Base-by-base conservation (phyloP, 2,888 invertebrate species). In the Clistopyga incitator region DNA sequence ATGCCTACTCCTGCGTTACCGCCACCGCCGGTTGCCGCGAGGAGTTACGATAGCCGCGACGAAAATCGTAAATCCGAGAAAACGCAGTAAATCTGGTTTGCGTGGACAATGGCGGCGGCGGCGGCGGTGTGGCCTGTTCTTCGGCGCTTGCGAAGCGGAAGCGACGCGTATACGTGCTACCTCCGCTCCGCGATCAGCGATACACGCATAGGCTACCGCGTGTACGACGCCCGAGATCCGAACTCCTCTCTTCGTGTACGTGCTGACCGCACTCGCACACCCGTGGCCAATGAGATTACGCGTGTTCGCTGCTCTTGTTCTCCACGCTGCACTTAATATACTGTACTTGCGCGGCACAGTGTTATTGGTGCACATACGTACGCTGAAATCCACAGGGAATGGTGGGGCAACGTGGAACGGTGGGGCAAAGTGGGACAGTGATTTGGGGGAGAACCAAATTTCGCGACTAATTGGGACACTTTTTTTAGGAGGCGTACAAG, bases 241-340 rank as follows among this genome's bases (percentile, higher is more conserved):
- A 86, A 86, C 85, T 87, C 86, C 86, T 84, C 86, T 70, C 78
- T 85, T 88, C 89, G 88, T 87, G 86, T 56, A 54, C 56, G 71
- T 25, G 29, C 18, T 56, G 42, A 15, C 52, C 52, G 52, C 71
- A 13, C 67, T 52, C 76, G 23, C 54, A 76, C n/a, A 76, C 70
- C 87, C 90, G 91, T 90, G 87, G 86, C 91, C 89, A 90, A 91
- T 88, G 89, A 88, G 91, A 91, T 91, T 91, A 91, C 82, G 71
- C 42, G 65, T 64, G 56, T 72, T 82, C 78, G 54, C 56, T 72
- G 67, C 78, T 79, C 79, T 71, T 74, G 61, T 82, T 82, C 61
- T 68, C 74, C 52, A 72, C 61, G 54, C 59, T 42, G 20, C 38
- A 20, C 20, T 38, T 42, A 20, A 13, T 38, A 64, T 20, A 25